These are phyloP conservation scores for Bradypodion ventrale DNA, from an alignment of 2,797 vertebrate genomes.

Conservation along the genomic window DNA sequence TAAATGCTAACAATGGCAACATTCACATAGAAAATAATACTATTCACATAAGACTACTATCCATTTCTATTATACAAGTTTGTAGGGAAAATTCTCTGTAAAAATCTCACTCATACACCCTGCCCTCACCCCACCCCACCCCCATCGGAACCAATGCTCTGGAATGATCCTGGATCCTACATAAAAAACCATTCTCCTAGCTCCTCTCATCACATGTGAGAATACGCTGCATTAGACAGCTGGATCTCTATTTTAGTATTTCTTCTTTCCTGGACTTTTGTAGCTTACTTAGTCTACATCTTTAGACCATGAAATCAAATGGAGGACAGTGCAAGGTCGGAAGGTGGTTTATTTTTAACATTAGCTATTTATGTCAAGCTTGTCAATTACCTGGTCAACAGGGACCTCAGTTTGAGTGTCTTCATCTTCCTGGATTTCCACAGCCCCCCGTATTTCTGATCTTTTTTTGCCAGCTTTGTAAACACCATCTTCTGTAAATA, in stretches of 20 bases:
- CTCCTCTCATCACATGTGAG: neutral
- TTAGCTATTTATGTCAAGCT: conserved; percentile 25
- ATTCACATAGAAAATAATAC: no score
- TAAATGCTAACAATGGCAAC: no score
- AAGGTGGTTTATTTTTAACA: neutral
- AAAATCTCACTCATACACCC: no score
- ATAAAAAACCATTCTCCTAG: no score
- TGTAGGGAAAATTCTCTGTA: no score
- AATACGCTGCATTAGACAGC: neutral
- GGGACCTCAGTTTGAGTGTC: conserved; percentile 78
- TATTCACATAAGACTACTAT: no score
- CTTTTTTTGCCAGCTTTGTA: conserved; percentile 76
- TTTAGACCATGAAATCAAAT: conserved; percentile 2
- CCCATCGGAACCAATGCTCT: no score
- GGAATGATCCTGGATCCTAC: neutral
- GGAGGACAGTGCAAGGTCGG: neutral
- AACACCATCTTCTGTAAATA: conserved; percentile 72
- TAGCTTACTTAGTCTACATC: neutral
- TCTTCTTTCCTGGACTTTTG: neutral
- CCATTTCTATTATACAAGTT: no score
- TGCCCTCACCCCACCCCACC: no score
- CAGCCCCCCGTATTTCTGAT: conserved; percentile 74
- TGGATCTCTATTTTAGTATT: neutral
- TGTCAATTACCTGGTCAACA: conserved; percentile 73
- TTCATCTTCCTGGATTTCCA: conserved; percentile 80